Evolutionary conservation across 2,113 vertebrate species (phyloP), one percentile per base, ranked within the genome.

Genomic region (Cyprinodon brontotheroides): DNA sequence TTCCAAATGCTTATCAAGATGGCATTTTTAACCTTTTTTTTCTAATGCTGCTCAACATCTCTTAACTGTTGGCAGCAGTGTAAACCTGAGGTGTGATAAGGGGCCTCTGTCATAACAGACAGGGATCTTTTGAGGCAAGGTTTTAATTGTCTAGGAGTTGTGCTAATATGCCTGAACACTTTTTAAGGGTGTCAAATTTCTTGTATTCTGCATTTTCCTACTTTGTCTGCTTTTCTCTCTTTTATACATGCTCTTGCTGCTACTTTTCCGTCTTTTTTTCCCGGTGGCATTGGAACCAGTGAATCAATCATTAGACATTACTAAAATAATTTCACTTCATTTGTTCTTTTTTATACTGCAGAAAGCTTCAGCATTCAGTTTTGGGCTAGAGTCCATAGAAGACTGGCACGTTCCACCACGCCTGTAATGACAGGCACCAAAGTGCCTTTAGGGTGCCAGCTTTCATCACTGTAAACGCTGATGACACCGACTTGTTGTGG

Each of bases 371-470:
- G 74, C 65, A 60, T 47, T 60, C 67, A 67, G 61, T 76, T 57
- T 57, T n/a, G 43, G 57, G 41, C 47, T 64, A 38, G 45, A 81
- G 50, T 68, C 62, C 37, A 37, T 38, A n/a, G 72, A 68, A 81
- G 68, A 74, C 64, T 74, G 76, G 65, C 20, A 29, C 43, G 29
- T 78, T 57, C 45, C 81, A 70, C 76, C 78, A 86, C 47, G 22
- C 83, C 68, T 75, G 50, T 84, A 89, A 87, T 75, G 77, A 87
- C 79, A 80, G 79, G 67, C 77, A 70, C 79, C 59, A 80, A 81
- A 83, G 84, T 85, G 89, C 83, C 90, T 91, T 86, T 67, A 77
- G 87, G 86, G 84, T 89, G 88, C 85, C 86, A 82, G 84, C 75
- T 86, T 90, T 91, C 82, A 92, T 93, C 89, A 87, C 61, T 36